Base-by-base conservation (phyloP, 2,113 vertebrate species). In the Eclectus roratus region DNA sequence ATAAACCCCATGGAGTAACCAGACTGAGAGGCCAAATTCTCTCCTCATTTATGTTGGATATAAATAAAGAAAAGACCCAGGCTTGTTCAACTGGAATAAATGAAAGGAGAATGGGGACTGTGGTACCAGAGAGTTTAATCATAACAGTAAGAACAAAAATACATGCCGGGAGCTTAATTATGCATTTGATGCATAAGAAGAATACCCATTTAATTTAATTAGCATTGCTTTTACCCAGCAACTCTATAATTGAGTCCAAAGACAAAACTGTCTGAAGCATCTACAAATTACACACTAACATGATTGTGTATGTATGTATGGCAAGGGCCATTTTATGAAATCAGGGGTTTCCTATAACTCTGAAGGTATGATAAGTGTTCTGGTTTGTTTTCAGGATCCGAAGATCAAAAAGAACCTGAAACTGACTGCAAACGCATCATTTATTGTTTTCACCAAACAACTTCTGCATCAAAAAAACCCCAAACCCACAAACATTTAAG, bases 141-240 rank as follows among this genome's bases (percentile, higher is more conserved):
- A 43, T 52, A 94, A 92, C 50, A 91, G 82, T 66, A 81, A 92
- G 88, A 93, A 84, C 72, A 91, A 93, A 93, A 94, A 91, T 76
- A 95, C 77, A 69, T 49, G 77, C 73, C 81, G 90, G 61, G 65
- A 86, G 84, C 88, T 90, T 91, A 94, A 93, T 92, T 95, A 86
- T 49, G 80, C 88, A 86, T 79, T 86, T 79, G 72, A 88, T 84
- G 82, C 72, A 43, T 80, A 91, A 83, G 82, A 88, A 96, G 77
- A 96, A 91, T 84, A 92, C 27, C 44, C 85, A 80, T 90, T 96
- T 95, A 91, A 94, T 96, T 95, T 79, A 96, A 94, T 96, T 94
- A 91, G 41, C 77, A 60, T 72, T 84, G 83, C 88, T 96, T 94
- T 93, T 91, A 86, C 81, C 71, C 68, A 77, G 80, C 77, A 84